Conservation (phyloP, 2,797 vertebrate genomes). For the Poeciliopsis gracilis region DNA sequence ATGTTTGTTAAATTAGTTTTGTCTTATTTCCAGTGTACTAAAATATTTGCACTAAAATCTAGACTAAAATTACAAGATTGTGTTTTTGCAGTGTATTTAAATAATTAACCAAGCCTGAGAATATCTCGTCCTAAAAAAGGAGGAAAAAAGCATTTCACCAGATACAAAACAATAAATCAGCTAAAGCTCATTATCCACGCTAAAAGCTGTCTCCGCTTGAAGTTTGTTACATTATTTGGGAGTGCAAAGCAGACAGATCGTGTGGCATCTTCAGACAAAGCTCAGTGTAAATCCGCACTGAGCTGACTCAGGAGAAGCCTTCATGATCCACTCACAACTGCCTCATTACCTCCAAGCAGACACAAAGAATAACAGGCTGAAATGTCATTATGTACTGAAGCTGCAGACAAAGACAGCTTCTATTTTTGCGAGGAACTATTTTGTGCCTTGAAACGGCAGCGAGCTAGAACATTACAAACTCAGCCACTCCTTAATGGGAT, state of each 20-base stretch:
- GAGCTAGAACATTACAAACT: constrained; percentile 32
- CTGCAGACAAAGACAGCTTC: constrained; percentile 48
- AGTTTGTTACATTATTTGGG: constrained; percentile 37
- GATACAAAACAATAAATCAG: constrained; percentile 22
- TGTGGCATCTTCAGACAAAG: constrained; percentile 26
- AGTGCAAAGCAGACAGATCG: constrained; percentile 41
- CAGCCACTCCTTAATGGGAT: constrained; percentile 52
- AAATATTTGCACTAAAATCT: no score
- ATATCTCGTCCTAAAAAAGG: constrained; percentile 36
- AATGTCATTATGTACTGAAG: constrained; percentile 47
- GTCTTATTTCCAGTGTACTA: no score
- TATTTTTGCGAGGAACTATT: constrained; percentile 55
- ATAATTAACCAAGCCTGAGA: constrained; percentile 71
- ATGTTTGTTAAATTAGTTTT: no score
- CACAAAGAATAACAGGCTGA: constrained; percentile 51
- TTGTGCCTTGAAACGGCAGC: constrained; percentile 36
- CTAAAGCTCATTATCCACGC: constrained; percentile 24
- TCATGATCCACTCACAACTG: constrained; percentile 41
- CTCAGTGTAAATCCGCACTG: constrained; percentile 31
- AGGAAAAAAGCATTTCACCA: constrained; percentile 15
- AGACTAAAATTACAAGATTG: no score
- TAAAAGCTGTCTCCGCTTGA: constrained; percentile 30
- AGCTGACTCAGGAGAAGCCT: constrained; percentile 51
- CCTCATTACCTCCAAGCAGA: constrained; percentile 46
- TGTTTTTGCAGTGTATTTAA: constrained; percentile 42